phyloP scores from a whole-genome alignment of 23 tunicate genomes.

The Diplosoma virens region DNA sequence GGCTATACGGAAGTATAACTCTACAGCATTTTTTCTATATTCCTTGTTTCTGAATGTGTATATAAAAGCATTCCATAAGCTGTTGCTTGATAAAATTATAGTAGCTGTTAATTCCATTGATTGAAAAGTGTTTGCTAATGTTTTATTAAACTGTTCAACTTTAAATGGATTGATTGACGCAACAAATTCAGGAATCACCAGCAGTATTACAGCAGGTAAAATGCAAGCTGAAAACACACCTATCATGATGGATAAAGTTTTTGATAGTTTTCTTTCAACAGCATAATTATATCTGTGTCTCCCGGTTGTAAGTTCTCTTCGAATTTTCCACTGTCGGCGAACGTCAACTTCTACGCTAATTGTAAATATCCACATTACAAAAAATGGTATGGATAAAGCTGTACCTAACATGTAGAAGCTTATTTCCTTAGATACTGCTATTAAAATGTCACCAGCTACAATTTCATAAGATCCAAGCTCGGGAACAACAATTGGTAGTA shows the following conservation, averaged over 20 bases:
- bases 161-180: background rate
- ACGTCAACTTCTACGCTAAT: constrained; percentile 4
- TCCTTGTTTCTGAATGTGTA: constrained; percentile 55
- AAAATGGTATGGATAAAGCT: constrained; percentile 33
- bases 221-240: constrained; percentile 38
- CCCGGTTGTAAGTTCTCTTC: background rate
- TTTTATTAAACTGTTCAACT: background rate
- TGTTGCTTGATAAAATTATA: constrained; percentile 38
- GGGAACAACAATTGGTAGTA: constrained; percentile 18
- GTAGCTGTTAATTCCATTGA: constrained; percentile 31
- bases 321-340: constrained; percentile 15
- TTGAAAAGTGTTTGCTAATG: background rate
- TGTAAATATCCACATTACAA: constrained; percentile 22
- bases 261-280: constrained; percentile 18
- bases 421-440: background rate
- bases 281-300: background rate
- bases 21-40: constrained; percentile 1
- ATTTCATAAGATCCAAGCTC: background rate
- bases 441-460: constrained; percentile 4
- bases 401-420: constrained; percentile 7
- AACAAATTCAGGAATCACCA: background rate
- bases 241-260: constrained; percentile 38
- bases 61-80: constrained; percentile 48
- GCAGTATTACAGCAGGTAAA: constrained; percentile 27
- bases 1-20: background rate